A percentile compares a stretch with the other conserved stretches of the same genome.
Evolutionary conservation across 2,888 invertebrate species (phyloP).

Genomic region (Parnassius smintheus): DNA sequence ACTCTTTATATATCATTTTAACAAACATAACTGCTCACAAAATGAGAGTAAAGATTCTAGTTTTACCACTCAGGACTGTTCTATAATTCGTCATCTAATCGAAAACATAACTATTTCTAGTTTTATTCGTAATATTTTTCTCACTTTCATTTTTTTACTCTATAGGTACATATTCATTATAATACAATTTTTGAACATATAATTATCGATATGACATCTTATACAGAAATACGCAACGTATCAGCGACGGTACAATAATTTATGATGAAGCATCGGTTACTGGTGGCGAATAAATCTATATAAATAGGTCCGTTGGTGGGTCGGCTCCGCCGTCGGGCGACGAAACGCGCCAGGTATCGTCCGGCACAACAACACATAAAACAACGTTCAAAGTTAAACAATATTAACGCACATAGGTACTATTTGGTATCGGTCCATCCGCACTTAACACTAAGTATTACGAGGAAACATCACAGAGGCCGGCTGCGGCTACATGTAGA

Average conservation of each 20-base stretch:
- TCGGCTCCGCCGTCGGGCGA: conserved; percentile 64
- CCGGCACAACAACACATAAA: conserved; percentile 15
- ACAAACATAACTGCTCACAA: conserved; percentile 80
- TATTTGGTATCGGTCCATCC: conserved; percentile 26
- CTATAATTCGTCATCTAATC: conserved; percentile 72
- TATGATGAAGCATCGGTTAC: conserved; percentile 61
- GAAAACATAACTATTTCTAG: conserved; percentile 77
- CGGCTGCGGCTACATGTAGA: conserved; percentile 72
- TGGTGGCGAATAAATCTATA: neutral
- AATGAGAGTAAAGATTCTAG: conserved; percentile 72
- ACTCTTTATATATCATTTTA: conserved; percentile 79
- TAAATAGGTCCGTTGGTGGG: conserved; percentile 8
- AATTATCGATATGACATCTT: conserved; percentile 79
- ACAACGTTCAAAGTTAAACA: conserved; percentile 26
- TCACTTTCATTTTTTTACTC: conserved; percentile 77
- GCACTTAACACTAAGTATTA: conserved; percentile 54
- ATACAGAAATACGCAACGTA: conserved; percentile 78
- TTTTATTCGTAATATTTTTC: conserved; percentile 78
- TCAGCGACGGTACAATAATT: conserved; percentile 73
- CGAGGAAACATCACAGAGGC: conserved; percentile 71
- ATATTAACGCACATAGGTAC: conserved; percentile 18
- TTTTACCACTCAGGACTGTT: conserved; percentile 61
- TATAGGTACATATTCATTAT: conserved; percentile 77
- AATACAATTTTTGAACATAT: conserved; percentile 80
- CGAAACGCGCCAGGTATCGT: conserved; percentile 29